These are phyloP conservation scores for Vireo griseus DNA, from an alignment of 2,797 vertebrate genomes.

Conservation along the genomic window DNA sequence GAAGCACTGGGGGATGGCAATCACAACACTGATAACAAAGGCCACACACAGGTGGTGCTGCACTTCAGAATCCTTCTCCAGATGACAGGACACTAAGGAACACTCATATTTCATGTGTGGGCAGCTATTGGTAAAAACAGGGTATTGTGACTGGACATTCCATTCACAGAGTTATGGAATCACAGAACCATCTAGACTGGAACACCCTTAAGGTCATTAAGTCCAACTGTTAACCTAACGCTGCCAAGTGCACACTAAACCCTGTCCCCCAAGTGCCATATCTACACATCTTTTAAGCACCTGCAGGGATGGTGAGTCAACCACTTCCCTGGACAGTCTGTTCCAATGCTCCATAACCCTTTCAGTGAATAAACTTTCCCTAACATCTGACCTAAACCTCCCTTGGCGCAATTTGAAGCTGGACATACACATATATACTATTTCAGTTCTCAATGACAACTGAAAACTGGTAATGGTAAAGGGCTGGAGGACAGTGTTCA, in stretches of 20 bases:
- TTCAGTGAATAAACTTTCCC: background rate
- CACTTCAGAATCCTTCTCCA: background rate
- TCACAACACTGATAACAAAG: rapidly evolving
- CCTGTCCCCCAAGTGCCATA: too few relatives aligned
- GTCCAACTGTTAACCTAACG: background rate
- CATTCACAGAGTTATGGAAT: background rate
- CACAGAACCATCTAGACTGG: background rate
- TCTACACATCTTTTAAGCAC: background rate
- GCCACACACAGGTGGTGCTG: rapidly evolving
- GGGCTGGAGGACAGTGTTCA: background rate
- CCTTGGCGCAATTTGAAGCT: rapidly evolving
- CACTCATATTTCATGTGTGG: background rate
- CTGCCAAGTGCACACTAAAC: background rate
- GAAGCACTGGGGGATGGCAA: background rate
- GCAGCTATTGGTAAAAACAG: background rate
- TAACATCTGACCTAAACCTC: background rate
- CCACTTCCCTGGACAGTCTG: background rate
- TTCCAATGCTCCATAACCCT: background rate
- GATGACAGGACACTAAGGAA: background rate
- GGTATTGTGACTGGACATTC: background rate
- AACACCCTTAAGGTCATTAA: background rate
- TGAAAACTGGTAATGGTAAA: background rate
- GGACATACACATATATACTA: background rate
- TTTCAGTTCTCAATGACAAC: background rate
- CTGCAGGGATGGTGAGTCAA: background rate